Evolutionary conservation across 2,888 invertebrate genomes (phyloP).

Genomic region (Apamea anceps): DNA sequence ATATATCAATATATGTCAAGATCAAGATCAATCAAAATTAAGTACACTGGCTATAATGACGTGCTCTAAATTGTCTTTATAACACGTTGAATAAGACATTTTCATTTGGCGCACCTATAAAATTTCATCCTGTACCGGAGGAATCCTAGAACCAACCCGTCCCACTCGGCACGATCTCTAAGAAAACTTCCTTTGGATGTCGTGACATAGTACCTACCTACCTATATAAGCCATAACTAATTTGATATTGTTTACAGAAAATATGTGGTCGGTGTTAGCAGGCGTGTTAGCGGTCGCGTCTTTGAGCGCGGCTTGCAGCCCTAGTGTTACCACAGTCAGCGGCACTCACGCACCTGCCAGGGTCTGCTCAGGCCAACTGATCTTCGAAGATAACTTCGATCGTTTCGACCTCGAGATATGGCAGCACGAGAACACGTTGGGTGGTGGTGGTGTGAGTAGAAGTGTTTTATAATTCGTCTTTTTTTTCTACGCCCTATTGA

Average conservation of each 20-base stretch:
- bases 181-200: not conserved
- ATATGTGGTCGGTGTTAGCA: slow-evolving; percentile 78
- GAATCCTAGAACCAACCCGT: not conserved
- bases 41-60: too few species aligned
- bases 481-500: not conserved
- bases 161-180: not conserved
- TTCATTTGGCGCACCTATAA: too few species aligned
- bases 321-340: slow-evolving; percentile 87
- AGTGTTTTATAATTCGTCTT: not conserved
- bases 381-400: slow-evolving; percentile 92
- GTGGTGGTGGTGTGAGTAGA: slow-evolving; percentile 91
- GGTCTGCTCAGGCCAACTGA: slow-evolving; percentile 90
- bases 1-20: too few species aligned
- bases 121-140: too few species aligned
- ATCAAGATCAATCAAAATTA: too few species aligned
- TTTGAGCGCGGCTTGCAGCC: slow-evolving; percentile 79
- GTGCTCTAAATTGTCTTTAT: too few species aligned
- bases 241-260: slow-evolving; percentile 61
- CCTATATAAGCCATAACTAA: not conserved
- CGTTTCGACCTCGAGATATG: slow-evolving; percentile 90
- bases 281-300: slow-evolving; percentile 76
- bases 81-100: too few species aligned
- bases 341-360: slow-evolving; percentile 86
- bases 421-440: slow-evolving; percentile 92
- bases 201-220: not conserved